Percentiles rank a stretch among this genome's conserved stretches.
These are phyloP conservation scores for Archilochus colubris DNA, from an alignment of 2,113 vertebrate genomes.

Conservation along the genomic window DNA sequence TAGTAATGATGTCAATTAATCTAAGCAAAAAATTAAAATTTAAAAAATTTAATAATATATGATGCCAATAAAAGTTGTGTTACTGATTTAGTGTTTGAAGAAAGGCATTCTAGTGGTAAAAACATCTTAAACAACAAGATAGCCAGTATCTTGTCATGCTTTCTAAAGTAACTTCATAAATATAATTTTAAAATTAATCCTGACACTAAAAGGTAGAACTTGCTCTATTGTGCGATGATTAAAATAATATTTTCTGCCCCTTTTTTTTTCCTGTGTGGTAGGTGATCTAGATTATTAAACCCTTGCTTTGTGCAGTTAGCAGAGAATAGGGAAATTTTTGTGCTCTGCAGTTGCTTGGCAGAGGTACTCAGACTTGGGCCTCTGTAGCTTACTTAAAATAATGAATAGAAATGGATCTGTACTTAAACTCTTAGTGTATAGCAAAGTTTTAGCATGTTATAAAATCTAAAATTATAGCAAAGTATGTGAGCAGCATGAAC, in stretches of 20 bases:
- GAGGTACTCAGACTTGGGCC: not conserved
- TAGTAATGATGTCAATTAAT: not conserved
- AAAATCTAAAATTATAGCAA: constrained; percentile 18
- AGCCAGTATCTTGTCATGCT: not conserved
- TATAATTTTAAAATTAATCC: not conserved
- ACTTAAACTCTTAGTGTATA: not conserved
- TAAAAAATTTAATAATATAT: not conserved
- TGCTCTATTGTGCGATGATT: not conserved
- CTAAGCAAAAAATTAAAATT: not conserved
- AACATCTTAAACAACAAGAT: not conserved
- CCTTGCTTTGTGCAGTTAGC: not conserved
- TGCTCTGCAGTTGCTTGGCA: not conserved
- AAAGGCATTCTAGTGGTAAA: not conserved
- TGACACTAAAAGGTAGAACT: not conserved
- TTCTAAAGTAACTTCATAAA: not conserved
- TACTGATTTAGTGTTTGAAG: not conserved
- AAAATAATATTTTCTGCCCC: not conserved
- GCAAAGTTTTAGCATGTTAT: not conserved
- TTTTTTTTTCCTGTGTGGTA: not conserved
- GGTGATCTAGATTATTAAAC: not conserved
- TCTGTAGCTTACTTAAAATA: not conserved
- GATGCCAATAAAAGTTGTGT: not conserved
- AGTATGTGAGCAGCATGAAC: not conserved
- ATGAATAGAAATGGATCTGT: constrained; percentile 29
- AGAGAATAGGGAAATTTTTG: not conserved